Percentiles rank a stretch among this genome's conserved stretches.
These are phyloP conservation scores for Equus quagga DNA, from an alignment of 2,113 vertebrate species.

Conservation along the genomic window DNA sequence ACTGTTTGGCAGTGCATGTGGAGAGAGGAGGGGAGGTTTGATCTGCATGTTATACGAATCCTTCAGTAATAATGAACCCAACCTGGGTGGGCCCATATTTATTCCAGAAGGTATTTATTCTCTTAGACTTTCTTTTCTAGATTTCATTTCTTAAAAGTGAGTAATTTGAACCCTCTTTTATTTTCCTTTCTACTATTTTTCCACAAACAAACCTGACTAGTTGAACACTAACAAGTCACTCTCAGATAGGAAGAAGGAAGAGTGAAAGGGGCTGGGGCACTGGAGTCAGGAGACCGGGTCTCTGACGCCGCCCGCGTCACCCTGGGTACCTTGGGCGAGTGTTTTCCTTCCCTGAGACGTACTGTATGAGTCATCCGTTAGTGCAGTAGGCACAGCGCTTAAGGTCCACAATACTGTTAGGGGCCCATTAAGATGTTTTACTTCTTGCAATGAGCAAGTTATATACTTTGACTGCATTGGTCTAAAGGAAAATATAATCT, in stretches of 20 bases:
- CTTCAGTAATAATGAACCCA: not conserved
- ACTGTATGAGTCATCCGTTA: not conserved
- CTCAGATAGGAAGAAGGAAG: not conserved
- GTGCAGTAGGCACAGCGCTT: not conserved
- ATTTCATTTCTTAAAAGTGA: not conserved
- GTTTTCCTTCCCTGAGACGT: not conserved
- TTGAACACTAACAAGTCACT: not conserved
- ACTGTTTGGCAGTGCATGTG: not conserved
- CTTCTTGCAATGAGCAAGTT: not conserved
- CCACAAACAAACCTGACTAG: not conserved
- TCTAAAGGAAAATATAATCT: not conserved
- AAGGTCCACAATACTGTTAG: not conserved
- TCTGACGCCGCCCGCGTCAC: not conserved
- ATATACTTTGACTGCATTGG: not conserved
- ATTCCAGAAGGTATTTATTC: not conserved
- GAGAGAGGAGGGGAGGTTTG: fast-evolving
- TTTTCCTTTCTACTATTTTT: not conserved
- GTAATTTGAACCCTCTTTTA: not conserved
- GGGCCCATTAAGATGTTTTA: not conserved
- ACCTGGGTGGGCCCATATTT: not conserved
- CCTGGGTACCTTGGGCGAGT: not conserved
- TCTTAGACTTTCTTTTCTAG: not conserved
- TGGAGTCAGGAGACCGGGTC: not conserved
- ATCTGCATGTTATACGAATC: not conserved
- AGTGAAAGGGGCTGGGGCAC: not conserved